Conservation (phyloP, 2,888 invertebrate genomes). For the Azorinus chamasolen region DNA sequence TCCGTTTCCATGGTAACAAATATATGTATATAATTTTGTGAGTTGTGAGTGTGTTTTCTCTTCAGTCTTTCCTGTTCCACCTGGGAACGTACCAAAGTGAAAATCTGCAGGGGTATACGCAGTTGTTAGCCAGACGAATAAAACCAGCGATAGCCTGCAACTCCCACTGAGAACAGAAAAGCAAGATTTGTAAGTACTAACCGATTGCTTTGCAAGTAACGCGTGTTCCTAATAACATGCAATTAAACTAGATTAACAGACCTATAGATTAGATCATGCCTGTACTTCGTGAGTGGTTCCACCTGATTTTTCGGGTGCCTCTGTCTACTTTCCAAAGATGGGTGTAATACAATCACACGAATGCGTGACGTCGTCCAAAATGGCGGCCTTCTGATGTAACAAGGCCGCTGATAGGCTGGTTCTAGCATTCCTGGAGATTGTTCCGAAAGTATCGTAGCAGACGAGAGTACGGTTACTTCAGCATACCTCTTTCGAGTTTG, state of each 20-base stretch:
- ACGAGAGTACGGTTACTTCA: constrained; percentile 68
- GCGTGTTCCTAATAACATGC: no score
- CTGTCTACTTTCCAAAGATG: constrained; percentile 80
- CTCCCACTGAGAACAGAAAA: constrained; percentile 3
- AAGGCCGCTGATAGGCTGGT: constrained; percentile 72
- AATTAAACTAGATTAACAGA: no score
- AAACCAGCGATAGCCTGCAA: constrained; percentile 2
- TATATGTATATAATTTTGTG: constrained; percentile 42
- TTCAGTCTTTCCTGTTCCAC: neutral
- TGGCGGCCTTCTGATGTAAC: constrained; percentile 64
- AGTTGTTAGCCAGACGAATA: neutral
- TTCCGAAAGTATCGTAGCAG: constrained; percentile 69
- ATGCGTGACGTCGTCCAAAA: constrained; percentile 65
- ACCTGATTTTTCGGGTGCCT: constrained; percentile 55
- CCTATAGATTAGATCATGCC: neutral
- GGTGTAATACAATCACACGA: constrained; percentile 79
- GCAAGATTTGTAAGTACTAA: constrained; percentile 6
- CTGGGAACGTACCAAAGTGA: neutral
- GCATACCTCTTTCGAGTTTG: constrained; percentile 74
- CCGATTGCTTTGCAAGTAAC: no score
- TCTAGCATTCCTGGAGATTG: constrained; percentile 69
- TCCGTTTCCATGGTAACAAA: constrained; percentile 47
- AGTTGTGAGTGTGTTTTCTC: neutral
- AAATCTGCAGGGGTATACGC: neutral
- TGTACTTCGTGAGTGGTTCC: constrained; percentile 48